phyloP scores from a whole-genome alignment of 2,888 invertebrate genomes.

The Yponomeuta sedellus region DNA sequence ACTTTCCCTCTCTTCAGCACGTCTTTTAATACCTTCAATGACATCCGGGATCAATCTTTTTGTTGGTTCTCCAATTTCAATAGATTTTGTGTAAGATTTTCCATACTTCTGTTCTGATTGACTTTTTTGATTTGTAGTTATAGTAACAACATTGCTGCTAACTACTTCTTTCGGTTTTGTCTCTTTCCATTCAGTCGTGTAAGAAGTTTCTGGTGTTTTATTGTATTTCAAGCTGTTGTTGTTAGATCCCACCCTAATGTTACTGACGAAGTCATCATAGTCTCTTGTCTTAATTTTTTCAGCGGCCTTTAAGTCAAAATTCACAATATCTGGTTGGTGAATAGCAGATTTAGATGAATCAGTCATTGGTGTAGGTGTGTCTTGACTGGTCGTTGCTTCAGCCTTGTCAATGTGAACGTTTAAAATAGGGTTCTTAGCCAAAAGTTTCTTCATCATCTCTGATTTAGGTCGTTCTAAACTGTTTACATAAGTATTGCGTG shows the following conservation, averaged over 20 bases:
- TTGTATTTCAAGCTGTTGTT: constrained; percentile 59
- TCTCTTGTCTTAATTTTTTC: constrained; percentile 40
- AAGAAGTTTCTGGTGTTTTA: constrained; percentile 45
- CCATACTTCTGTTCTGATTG: constrained; percentile 42
- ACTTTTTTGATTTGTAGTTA: constrained; percentile 56
- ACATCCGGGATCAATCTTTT: constrained; percentile 61
- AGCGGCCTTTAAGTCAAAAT: constrained; percentile 61
- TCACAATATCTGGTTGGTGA: constrained; percentile 71
- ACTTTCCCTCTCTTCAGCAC: constrained; percentile 52
- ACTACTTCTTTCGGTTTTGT: constrained; percentile 37
- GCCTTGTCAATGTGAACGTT: constrained; percentile 62
- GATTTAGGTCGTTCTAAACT: constrained; percentile 80
- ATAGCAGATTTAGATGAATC: constrained; percentile 60
- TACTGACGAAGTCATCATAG: constrained; percentile 68
- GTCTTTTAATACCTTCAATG: constrained; percentile 57
- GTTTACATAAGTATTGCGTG: constrained; percentile 75
- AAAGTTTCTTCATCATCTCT: constrained; percentile 76
- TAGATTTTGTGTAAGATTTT: constrained; percentile 67
- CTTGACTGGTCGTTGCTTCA: constrained; percentile 51
- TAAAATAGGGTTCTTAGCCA: constrained; percentile 70
- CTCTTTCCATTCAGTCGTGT: constrained; percentile 53
- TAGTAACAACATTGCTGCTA: constrained; percentile 61
- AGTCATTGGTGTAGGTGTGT: constrained; percentile 44
- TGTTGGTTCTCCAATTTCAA: constrained; percentile 63
- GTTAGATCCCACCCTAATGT: constrained; percentile 66